Base-by-base conservation (phyloP, 2,888 invertebrate species). In the Chrysopilus asiliformis region DNA sequence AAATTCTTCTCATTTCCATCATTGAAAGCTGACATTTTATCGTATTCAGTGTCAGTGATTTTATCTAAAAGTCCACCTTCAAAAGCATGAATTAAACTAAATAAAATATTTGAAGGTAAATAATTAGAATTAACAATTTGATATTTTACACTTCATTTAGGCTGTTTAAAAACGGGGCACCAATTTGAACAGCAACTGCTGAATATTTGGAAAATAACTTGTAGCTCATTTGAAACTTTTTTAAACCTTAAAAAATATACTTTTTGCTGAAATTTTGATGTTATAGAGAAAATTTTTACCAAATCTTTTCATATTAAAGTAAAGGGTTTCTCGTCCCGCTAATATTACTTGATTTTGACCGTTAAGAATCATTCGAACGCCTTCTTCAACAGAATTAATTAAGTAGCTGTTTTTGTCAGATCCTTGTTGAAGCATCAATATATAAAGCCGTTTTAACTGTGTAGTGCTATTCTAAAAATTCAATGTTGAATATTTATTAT, bases 161-260 rank as follows among this genome's bases (percentile, higher is more conserved):
- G 43, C 78, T 78, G 49, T 79, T 77, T 25, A 79, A 64, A 52
- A 74, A 82, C 2, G 81, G 81, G 49, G 80, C 80, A 10, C 82
- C 82, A 32, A 76, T 69, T 65, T 81, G 82, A 36, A 82, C 64
- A 1, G 81, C 81, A 27, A 82, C 78, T 0, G 81, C 81, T 0
- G 82, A 82, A 54, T 82, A 82, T 27, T 80, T 70, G 0, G 81
- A 82, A 47, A 79, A 79, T 8, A 82, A 61, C 56, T 81, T 81
- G 52, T 81, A 79, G 48, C 81, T 81, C 33, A 82, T 57, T 60
- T 82, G 80, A 56, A 81, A 59, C 10, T 55, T 54, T 34, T 56
- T 56, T 3, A 55, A 53, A 3, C 54, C 55, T 56, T 15, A 1
- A 41, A 32, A 24, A 20, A 22, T 18, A 14, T n/a, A 32, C 31